Conservation (phyloP, 2,113 vertebrate species). For the Sminthopsis crassicaudata region DNA sequence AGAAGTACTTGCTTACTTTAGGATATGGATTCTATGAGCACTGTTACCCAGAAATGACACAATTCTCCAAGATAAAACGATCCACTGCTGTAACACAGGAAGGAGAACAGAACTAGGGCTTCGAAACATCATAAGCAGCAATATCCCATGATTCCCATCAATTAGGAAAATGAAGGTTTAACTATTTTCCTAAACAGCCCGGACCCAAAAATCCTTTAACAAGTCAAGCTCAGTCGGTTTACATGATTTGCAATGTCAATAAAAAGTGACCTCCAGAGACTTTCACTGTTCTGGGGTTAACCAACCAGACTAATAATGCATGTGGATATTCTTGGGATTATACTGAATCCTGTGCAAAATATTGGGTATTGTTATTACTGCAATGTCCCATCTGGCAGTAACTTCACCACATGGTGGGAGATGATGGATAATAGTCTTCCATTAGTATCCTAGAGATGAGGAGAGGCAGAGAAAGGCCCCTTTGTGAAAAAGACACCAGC, state of each 20-base stretch:
- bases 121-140: neutral
- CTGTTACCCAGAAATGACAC: neutral
- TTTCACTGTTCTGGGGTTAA: neutral
- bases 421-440: neutral
- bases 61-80: neutral
- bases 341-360: neutral
- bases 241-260: neutral
- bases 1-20: neutral
- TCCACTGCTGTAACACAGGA: neutral
- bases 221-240: neutral
- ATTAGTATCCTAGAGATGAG: neutral
- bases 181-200: neutral
- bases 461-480: neutral
- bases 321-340: neutral
- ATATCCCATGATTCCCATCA: neutral
- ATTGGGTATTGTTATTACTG: neutral
- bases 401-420: neutral
- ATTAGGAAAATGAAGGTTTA: neutral
- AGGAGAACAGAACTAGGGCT: neutral
- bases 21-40: neutral
- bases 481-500: neutral
- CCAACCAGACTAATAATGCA: neutral
- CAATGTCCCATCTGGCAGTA: neutral
- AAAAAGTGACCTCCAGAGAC: neutral
- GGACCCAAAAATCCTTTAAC: neutral